A percentile compares a stretch with the other conserved stretches of the same genome.
Conservation (phyloP, 2,113 vertebrate genomes). For the Myotis lucifugus region DNA sequence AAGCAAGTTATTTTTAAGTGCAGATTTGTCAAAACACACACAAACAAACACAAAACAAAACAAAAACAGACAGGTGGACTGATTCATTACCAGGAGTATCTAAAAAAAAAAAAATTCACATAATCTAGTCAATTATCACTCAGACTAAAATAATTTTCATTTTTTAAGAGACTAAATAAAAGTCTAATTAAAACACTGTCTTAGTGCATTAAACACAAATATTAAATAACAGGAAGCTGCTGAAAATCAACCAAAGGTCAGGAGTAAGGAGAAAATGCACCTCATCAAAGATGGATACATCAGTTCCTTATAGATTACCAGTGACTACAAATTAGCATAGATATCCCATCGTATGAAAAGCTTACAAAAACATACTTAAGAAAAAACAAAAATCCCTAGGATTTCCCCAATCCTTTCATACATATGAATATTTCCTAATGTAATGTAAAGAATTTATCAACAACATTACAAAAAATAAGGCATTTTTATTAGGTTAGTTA, state of each 20-base stretch:
- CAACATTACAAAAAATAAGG: not conserved
- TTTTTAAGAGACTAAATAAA: not conserved
- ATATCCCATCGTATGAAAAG: not conserved
- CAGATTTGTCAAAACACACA: not conserved
- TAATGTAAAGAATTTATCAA: not conserved
- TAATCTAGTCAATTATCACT: slow-evolving; percentile 23
- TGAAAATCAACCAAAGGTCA: slow-evolving; percentile 34
- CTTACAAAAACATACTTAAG: not conserved
- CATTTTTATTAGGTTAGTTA: not conserved
- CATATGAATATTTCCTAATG: not conserved
- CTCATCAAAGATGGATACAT: not conserved
- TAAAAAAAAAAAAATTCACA: slow-evolving; percentile 9
- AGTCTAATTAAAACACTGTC: not conserved
- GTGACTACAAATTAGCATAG: not conserved
- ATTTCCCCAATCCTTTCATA: not conserved
- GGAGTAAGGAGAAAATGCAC: not conserved
- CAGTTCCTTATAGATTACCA: not conserved
- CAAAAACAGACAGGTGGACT: not conserved
- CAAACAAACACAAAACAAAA: not conserved
- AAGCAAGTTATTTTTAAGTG: not conserved
- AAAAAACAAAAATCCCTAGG: not conserved
- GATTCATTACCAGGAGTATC: not conserved
- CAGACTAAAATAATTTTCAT: not conserved
- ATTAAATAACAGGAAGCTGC: not conserved
- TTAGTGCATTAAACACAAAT: not conserved